Conservation (phyloP, 2,113 vertebrate species). For the Corythornis vintsioides region DNA sequence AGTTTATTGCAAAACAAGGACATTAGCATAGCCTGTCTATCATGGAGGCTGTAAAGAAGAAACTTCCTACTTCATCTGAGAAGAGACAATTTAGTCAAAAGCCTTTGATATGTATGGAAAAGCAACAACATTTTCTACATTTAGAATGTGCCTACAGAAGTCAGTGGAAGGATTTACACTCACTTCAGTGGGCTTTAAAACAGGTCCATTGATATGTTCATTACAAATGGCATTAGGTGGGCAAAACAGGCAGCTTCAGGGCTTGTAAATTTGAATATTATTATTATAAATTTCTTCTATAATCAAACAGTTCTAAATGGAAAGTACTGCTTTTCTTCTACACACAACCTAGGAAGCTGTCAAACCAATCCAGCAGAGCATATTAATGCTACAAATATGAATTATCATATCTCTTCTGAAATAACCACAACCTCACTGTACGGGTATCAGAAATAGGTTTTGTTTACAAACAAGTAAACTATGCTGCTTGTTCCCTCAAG, state of each 20-base stretch:
- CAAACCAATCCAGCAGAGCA: not conserved
- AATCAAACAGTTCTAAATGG: constrained; percentile 13
- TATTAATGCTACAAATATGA: not conserved
- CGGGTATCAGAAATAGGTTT: not conserved
- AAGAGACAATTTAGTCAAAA: constrained; percentile 65
- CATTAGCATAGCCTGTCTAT: constrained; percentile 64
- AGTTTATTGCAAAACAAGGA: constrained; percentile 68
- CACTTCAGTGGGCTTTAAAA: constrained; percentile 24
- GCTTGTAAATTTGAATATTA: not conserved
- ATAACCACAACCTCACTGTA: not conserved
- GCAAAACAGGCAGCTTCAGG: not conserved
- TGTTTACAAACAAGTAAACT: not conserved
- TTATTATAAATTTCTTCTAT: constrained; percentile 25
- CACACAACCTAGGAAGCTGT: not conserved
- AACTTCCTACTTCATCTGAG: constrained; percentile 63
- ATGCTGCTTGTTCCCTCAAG: not conserved
- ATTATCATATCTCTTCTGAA: not conserved
- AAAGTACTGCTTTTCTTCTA: not conserved
- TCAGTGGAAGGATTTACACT: not conserved
- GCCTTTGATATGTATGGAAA: constrained; percentile 62
- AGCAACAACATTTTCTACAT: constrained; percentile 47
- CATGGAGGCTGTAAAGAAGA: constrained; percentile 63
- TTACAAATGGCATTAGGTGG: constrained; percentile 31
- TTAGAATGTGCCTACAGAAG: constrained; percentile 28
- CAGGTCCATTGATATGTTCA: not conserved